Conservation (phyloP, 2,113 vertebrate species). For the Oplegnathus fasciatus region DNA sequence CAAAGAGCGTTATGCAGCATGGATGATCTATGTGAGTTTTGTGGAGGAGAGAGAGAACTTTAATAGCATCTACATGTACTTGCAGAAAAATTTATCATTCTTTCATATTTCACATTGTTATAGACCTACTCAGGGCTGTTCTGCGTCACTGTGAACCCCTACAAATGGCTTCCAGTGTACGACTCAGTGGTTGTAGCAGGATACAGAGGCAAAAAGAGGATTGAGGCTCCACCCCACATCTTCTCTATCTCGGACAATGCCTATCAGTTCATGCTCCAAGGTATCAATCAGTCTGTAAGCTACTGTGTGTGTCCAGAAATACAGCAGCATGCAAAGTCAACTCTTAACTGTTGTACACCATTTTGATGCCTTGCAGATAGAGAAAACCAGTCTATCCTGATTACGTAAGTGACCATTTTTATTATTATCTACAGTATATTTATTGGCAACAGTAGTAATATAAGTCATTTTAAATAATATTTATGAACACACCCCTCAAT, state of each 20-base stretch:
- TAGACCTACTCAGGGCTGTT: slow-evolving; percentile 91
- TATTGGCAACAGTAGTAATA: background rate
- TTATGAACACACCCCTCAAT: slow-evolving; percentile 2
- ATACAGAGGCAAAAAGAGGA: slow-evolving; percentile 80
- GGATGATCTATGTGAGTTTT: slow-evolving; percentile 91
- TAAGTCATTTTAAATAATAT: slow-evolving; percentile 28
- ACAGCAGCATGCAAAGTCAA: slow-evolving; percentile 51
- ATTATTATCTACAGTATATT: background rate
- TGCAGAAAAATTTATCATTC: background rate
- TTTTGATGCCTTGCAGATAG: slow-evolving; percentile 83
- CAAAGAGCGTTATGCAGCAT: slow-evolving; percentile 92
- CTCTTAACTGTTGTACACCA: background rate
- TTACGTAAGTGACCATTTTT: slow-evolving; percentile 86
- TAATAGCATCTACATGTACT: background rate
- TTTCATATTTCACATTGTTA: background rate
- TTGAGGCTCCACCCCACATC: slow-evolving; percentile 81
- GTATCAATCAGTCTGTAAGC: slow-evolving; percentile 61
- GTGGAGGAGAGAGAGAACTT: background rate
- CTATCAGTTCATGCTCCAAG: slow-evolving; percentile 84
- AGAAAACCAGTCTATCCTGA: slow-evolving; percentile 88
- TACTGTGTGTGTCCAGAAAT: slow-evolving; percentile 50
- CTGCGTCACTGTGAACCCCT: slow-evolving; percentile 91
- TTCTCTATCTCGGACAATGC: slow-evolving; percentile 83
- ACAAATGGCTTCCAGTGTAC: slow-evolving; percentile 91
- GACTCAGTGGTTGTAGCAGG: slow-evolving; percentile 67